Evolutionary conservation across 1,140 invertebrate genomes (phyloP), one percentile per base, ranked within the genome.

Genomic region (Leptopilina clavipes): DNA sequence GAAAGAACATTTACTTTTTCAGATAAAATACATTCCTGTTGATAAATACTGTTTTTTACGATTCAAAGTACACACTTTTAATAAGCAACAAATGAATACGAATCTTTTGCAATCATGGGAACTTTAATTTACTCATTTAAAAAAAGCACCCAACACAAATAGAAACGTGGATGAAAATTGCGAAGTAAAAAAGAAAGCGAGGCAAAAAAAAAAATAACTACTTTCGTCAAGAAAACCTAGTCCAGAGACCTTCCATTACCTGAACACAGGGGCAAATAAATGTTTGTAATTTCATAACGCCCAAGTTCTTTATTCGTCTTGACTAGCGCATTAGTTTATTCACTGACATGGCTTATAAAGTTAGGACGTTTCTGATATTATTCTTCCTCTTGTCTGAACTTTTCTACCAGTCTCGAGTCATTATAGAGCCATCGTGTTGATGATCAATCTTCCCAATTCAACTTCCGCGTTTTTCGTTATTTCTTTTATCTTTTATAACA

Each of bases 201-300:
- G n/a, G 22, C 5, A n/a, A n/a, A 11, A 37, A 6, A n/a, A 25
- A 6, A 65, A n/a, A 31, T 31, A 31, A 65, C 19, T 65, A 25
- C 22, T 65, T 25, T 12, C 22, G 19, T 11, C 56, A 65, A 65
- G 59, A 31, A 37, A 37, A 65, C 25, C 59, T 65, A 65, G 59
- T 37, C 14, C 56, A 25, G 56, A 65, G 22, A 14, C 19, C 19
- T 12, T 65, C 8, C 25, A 65, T 65, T 65, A 65, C 56, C 19
- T 65, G 22, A 65, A 65, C 59, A 31, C 59, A n/a, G 14, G 19
- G 25, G 25, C 12, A 65, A 65, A 65, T 65, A 65, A 65, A 65
- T 65, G 59, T 37, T 65, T 65, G 59, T 65, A 65, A 65, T 65
- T 65, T 65, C 59, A 65, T 65, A 65, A 65, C 59, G 19, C 25